Base-by-base conservation (phyloP, 1,140 invertebrate genomes). In the Caenorhabditis brenneri region DNA sequence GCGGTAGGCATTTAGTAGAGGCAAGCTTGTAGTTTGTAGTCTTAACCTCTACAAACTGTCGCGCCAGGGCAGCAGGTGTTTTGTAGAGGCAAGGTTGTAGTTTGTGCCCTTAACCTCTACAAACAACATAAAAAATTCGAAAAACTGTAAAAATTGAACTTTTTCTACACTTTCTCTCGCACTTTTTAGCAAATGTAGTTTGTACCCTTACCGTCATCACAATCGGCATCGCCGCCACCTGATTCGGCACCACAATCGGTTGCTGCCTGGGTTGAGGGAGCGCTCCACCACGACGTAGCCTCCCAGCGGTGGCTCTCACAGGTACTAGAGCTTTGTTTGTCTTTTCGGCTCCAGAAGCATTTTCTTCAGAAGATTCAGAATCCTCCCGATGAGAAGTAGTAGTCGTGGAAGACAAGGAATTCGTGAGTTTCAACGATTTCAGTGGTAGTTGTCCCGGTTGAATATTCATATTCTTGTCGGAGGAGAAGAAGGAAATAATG, bases 371-470 rank as follows among this genome's bases (percentile, higher is more conserved):
- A 2, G 60, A 65, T 65, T 65, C 29, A 65, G 60, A 39, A 5
- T n/a, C n/a, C n/a, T n/a, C n/a, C n/a, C n/a, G 33, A 6, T 7
- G 16, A 33, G 12, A 7, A n/a, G n/a, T n/a, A n/a, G n/a, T n/a
- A n/a, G n/a, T n/a, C n/a, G n/a, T n/a, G n/a, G n/a, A n/a, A n/a
- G n/a, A n/a, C n/a, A n/a, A n/a, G n/a, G n/a, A n/a, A n/a, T n/a
- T n/a, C n/a, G n/a, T n/a, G n/a, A n/a, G n/a, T n/a, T n/a, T 39
- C 29, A 65, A 27, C 29, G 60, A 65, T 33, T 36, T 65, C 31
- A 33, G n/a, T 33, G 60, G 60, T 36, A 19, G 31, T n/a, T 65
- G 60, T 65, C 60, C 60, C 60, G 60, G 60, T 65, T 65, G 60
- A n/a, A 27, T 36, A 6, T 65, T 65, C 60, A 36, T 65, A 19